Base-by-base conservation (phyloP, 2,888 invertebrate genomes). In the Sthenelais limicola region DNA sequence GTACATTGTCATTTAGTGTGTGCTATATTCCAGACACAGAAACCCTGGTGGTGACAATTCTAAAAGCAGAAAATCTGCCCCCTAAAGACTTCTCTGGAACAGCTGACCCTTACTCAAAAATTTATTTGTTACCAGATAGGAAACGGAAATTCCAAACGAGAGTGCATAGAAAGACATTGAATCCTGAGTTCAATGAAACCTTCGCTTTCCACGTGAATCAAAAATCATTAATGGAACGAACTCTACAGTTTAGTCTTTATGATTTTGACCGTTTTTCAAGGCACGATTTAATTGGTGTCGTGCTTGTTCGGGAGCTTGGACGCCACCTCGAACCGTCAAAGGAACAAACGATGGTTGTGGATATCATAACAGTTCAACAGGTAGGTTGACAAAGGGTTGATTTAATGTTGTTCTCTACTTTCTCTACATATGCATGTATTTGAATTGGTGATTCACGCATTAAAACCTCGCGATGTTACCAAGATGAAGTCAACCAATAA, bases 231-330 rank as follows among this genome's bases (percentile, higher is more conserved):
- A 90, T 91, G 0, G 91, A 92, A 76, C 90, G 94, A 68, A 93
- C 92, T 84, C 90, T 95, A 0, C 94, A 94, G 89, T 94, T 95
- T 88, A 94, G 94, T 3, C 93, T 95, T 7, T 95, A 94, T 86
- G 94, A 95, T 88, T 95, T 95, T 88, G 95, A 95, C 86, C 91
- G 95, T 68, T 95, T 95, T 90, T 94, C 94, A 33, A 90, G 94
- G 0, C 94, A 95, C 84, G 94, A 94, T 85, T 90, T 95, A 75
- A 94, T 95, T 79, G 94, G 95, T 0, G 93, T 94, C 85, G 94
- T 94, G 49, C 92, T 94, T 3, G 90, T 94, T 76, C 92, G 92
- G 81, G 94, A 94, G 21, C 90, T 94, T 9, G 89, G 93, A 78
- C 94, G 35, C 80, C 92, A 92, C 33, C 92, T 93, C 30, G 94